Evolutionary conservation across 2,888 invertebrate genomes (phyloP).

Genomic region (Agriopis aurantiaria): DNA sequence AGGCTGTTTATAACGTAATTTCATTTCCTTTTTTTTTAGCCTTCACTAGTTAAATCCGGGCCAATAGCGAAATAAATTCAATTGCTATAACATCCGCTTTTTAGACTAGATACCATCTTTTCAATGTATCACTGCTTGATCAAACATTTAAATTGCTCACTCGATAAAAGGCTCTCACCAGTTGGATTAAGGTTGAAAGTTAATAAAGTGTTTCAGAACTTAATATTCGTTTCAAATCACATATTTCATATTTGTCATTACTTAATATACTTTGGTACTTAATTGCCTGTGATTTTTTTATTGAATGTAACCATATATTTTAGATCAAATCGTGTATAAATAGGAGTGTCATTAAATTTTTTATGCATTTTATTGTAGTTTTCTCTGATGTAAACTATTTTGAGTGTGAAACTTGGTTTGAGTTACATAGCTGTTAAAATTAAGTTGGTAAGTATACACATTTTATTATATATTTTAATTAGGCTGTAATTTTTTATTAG

Average conservation of each 20-base stretch:
- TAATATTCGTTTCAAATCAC: background rate
- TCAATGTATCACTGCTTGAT: too few relatives aligned
- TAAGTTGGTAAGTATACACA: background rate
- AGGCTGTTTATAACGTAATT: background rate
- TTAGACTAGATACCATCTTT: constrained; percentile 24
- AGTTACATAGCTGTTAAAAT: background rate
- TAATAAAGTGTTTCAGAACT: too few relatives aligned
- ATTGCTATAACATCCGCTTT: constrained; percentile 27
- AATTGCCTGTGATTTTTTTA: background rate
- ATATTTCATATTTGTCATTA: constrained; percentile 17
- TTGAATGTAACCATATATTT: constrained; percentile 6
- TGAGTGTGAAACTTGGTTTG: background rate
- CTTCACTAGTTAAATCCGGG: constrained; percentile 9
- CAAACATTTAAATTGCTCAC: background rate
- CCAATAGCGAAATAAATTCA: constrained; percentile 3
- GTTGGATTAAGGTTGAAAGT: too few relatives aligned
- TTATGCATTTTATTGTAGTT: constrained; percentile 6
- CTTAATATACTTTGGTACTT: background rate
- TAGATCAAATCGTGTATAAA: constrained; percentile 23
- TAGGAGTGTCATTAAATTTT: constrained; percentile 10
- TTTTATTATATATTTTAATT: background rate
- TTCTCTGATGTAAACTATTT: background rate
- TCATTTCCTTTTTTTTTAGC: constrained; percentile 8
- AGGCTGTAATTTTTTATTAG: too few relatives aligned
- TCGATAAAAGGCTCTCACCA: background rate